Percentiles rank a stretch among this genome's conserved stretches.
These are phyloP conservation scores for Psilopogon haemacephalus DNA, from an alignment of 2,113 vertebrate species.

Conservation along the genomic window DNA sequence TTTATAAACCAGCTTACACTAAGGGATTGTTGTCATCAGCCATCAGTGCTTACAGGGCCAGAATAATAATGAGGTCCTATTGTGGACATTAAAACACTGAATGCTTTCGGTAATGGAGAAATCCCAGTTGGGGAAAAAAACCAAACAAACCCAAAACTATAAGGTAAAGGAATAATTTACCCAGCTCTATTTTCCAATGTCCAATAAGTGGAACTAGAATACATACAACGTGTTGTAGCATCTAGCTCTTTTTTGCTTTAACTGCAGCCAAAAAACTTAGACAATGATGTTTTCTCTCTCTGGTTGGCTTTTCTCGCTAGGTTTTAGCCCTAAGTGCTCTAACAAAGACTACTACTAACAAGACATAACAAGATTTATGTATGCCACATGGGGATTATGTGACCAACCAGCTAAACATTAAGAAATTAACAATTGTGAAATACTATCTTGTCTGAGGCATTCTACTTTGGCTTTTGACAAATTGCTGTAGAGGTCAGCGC, in stretches of 20 bases:
- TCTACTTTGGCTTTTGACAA: not conserved
- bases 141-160: not conserved
- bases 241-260: not conserved
- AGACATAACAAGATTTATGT: not conserved
- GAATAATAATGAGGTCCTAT: slow-evolving; percentile 2
- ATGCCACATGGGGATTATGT: not conserved
- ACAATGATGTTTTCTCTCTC: not conserved
- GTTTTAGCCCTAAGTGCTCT: not conserved
- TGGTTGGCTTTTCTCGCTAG: not conserved
- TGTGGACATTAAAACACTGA: not conserved
- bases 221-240: not conserved
- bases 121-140: not conserved
- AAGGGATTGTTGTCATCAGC: slow-evolving; percentile 18
- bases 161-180: not conserved
- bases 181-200: not conserved
- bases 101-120: not conserved
- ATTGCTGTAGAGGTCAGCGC: not conserved
- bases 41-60: not conserved
- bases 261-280: not conserved
- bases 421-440: not conserved
- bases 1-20: slow-evolving; percentile 31
- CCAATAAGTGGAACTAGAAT: not conserved
- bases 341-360: too few relatives aligned
- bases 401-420: not conserved
- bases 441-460: not conserved